Percentiles rank a stretch among this genome's conserved stretches.
Evolutionary conservation across 1,140 invertebrate genomes (phyloP).

Genomic region (Babylonia areolata): DNA sequence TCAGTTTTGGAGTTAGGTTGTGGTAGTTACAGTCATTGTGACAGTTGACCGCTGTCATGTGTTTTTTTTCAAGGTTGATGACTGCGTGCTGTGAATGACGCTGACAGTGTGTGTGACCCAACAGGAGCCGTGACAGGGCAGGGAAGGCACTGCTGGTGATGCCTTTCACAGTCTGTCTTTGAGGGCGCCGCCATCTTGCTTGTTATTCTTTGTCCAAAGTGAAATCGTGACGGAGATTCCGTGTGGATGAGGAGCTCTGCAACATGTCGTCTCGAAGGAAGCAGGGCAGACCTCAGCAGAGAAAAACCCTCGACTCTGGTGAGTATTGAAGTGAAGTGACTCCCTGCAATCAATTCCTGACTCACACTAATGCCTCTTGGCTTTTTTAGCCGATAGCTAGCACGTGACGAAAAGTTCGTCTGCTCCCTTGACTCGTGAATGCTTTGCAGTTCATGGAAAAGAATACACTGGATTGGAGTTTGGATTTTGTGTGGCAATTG

Average conservation of each 20-base stretch:
- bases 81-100: background rate
- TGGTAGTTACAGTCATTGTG: background rate
- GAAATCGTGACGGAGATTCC: background rate
- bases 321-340: background rate
- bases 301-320: constrained; percentile 1
- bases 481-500: background rate
- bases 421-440: background rate
- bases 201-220: background rate
- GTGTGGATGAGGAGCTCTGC: background rate
- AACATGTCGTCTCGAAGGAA: background rate
- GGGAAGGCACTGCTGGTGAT: background rate
- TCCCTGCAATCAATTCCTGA: background rate
- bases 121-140: background rate
- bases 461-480: background rate
- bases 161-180: background rate
- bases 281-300: constrained; percentile 1
- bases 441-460: background rate
- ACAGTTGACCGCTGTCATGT: background rate
- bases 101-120: background rate
- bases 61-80: background rate
- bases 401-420: constrained; percentile 7
- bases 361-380: background rate
- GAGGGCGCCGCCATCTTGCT: background rate
- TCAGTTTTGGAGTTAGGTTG: background rate
- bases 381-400: background rate